Conservation (phyloP, 2,888 invertebrate genomes). For the Sesamia inferens region DNA sequence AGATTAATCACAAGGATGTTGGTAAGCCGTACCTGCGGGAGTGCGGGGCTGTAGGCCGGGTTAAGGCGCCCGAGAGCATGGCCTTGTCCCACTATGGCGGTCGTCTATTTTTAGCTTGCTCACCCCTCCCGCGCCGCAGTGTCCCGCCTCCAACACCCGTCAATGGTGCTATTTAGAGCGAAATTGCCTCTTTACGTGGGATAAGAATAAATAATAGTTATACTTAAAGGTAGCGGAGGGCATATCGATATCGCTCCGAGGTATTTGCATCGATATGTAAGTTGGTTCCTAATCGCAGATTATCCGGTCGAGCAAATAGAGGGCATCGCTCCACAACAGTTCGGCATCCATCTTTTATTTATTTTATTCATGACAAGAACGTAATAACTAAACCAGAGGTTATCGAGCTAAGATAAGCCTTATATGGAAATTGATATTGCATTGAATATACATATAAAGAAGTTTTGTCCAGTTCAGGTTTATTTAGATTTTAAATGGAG, state of each 20-base stretch:
- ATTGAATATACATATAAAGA: conserved; percentile 55
- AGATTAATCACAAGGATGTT: conserved; percentile 85
- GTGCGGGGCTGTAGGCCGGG: conserved; percentile 72
- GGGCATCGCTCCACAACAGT: conserved; percentile 12
- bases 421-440: conserved; percentile 42
- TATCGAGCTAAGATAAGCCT: conserved; percentile 19
- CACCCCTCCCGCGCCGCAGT: conserved; percentile 69
- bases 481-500: conserved; percentile 58
- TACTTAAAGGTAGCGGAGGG: conserved; percentile 49
- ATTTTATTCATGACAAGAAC: conserved; percentile 23
- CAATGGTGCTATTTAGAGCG: conserved; percentile 85
- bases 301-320: conserved; percentile 34
- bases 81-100: conserved; percentile 86
- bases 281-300: conserved; percentile 27
- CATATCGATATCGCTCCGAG: conserved; percentile 25
- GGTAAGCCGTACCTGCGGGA: conserved; percentile 76
- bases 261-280: conserved; percentile 12
- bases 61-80: conserved; percentile 76
- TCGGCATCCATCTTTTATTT: conserved; percentile 28
- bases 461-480: conserved; percentile 36
- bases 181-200: conserved; percentile 67
- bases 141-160: conserved; percentile 71
- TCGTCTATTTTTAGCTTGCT: conserved; percentile 84
- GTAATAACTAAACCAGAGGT: conserved; percentile 33
- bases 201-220: conserved; percentile 63